Evolutionary conservation across 2,113 vertebrate genomes (phyloP).

Genomic region (Salminus brasiliensis): DNA sequence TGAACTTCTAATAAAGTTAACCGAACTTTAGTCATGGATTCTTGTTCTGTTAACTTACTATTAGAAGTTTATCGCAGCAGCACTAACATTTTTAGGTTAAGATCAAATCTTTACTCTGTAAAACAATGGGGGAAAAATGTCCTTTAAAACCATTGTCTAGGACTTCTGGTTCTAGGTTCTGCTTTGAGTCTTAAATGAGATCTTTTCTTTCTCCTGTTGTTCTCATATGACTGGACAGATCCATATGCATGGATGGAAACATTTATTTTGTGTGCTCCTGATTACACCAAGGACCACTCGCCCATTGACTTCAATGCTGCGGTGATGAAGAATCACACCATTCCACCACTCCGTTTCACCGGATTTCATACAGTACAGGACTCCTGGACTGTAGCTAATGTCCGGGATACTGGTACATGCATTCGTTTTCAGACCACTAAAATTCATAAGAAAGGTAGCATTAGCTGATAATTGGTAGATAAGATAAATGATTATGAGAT

Average conservation of each 20-base stretch:
- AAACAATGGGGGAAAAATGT: too few species aligned
- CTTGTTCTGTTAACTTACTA: too few species aligned
- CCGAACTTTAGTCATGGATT: too few species aligned
- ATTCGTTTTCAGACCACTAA: neutral
- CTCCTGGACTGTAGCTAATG: neutral
- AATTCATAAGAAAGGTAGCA: too few species aligned
- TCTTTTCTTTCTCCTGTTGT: neutral
- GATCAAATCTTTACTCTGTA: too few species aligned
- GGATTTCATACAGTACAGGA: neutral
- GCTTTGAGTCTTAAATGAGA: neutral
- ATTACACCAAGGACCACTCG: conserved; percentile 1
- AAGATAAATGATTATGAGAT: too few species aligned
- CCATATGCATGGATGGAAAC: neutral
- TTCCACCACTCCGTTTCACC: neutral
- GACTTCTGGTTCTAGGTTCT: too few species aligned
- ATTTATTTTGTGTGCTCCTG: neutral
- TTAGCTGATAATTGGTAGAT: too few species aligned
- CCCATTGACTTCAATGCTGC: neutral
- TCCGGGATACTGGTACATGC: neutral
- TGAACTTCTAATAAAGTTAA: too few species aligned
- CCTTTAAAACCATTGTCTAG: too few species aligned
- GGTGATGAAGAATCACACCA: neutral
- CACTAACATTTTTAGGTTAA: too few species aligned
- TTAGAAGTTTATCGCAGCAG: too few species aligned
- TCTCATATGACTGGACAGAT: neutral